These are phyloP conservation scores for Temnothorax curvispinosus DNA, from an alignment of 1,140 invertebrate species.

Conservation along the genomic window DNA sequence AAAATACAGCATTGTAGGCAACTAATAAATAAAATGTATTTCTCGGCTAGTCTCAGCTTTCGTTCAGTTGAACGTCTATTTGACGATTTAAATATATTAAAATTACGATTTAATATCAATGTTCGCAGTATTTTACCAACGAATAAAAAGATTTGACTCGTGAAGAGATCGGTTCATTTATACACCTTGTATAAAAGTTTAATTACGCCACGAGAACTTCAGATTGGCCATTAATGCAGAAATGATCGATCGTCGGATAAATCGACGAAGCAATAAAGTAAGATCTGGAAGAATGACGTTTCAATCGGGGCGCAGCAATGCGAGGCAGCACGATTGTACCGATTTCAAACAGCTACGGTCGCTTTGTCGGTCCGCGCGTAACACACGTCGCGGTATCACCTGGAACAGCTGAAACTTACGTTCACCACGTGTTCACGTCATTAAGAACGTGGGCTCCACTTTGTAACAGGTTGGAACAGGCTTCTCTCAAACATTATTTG, in stretches of 20 bases:
- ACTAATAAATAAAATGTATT: no score
- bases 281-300: conserved; percentile 14
- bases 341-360: conserved; percentile 31
- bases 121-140: not conserved
- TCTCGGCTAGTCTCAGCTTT: not conserved
- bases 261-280: conserved; percentile 4
- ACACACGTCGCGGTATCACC: conserved; percentile 51
- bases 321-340: conserved; percentile 4
- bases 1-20: not conserved
- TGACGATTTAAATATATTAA: not conserved
- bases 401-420: conserved; percentile 68
- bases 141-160: not conserved
- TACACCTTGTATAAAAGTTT: not conserved
- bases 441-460: conserved; percentile 24
- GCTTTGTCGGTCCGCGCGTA: conserved; percentile 34
- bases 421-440: conserved; percentile 63
- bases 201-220: not conserved
- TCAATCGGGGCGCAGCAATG: not conserved
- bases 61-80: not conserved
- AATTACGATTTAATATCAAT: not conserved
- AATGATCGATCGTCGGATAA: not conserved
- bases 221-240: not conserved
- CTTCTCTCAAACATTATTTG: conserved; percentile 26
- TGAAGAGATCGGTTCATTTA: not conserved
- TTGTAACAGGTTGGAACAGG: conserved; percentile 52